Evolutionary conservation across 1,140 invertebrate genomes (phyloP).

Genomic region (Bombus pyrosoma): DNA sequence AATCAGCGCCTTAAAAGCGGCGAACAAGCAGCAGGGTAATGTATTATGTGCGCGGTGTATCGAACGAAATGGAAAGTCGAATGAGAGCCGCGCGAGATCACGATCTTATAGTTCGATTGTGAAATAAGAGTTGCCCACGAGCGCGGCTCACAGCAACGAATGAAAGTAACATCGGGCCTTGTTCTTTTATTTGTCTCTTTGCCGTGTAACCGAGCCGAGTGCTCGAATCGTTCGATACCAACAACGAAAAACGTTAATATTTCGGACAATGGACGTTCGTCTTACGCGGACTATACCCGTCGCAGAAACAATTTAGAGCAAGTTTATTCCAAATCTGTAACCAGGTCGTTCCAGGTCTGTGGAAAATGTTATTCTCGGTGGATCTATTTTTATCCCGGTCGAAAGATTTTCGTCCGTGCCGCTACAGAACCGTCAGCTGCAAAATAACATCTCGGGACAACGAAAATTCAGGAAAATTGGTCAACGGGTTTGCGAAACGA

Average conservation of each 20-base stretch:
- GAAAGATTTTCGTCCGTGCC: background rate
- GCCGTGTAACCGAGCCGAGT: background rate
- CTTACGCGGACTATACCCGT: background rate
- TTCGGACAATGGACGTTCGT: background rate
- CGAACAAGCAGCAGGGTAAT: slow-evolving; percentile 51
- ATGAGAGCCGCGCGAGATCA: slow-evolving; percentile 58
- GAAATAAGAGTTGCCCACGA: slow-evolving; percentile 56
- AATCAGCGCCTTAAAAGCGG: slow-evolving; percentile 56
- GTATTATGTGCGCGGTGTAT: slow-evolving; percentile 53
- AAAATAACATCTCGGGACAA: too few relatives aligned
- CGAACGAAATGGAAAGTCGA: slow-evolving; percentile 68
- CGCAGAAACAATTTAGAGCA: background rate
- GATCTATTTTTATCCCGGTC: background rate
- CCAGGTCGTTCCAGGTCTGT: too few relatives aligned
- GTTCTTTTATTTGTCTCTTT: slow-evolving; percentile 22
- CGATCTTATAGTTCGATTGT: slow-evolving; percentile 59
- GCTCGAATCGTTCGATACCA: background rate
- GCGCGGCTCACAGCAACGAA: slow-evolving; percentile 25
- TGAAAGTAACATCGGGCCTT: slow-evolving; percentile 34
- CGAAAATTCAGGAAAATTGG: too few relatives aligned
- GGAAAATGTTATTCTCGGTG: background rate
- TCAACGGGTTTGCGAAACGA: too few relatives aligned
- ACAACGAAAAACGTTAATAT: background rate
- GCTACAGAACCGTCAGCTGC: too few relatives aligned
- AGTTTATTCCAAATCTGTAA: too few relatives aligned